Percentiles rank a stretch among this genome's conserved stretches.
Conservation (phyloP, 2,888 invertebrate genomes). For the Lithophane leautieri region DNA sequence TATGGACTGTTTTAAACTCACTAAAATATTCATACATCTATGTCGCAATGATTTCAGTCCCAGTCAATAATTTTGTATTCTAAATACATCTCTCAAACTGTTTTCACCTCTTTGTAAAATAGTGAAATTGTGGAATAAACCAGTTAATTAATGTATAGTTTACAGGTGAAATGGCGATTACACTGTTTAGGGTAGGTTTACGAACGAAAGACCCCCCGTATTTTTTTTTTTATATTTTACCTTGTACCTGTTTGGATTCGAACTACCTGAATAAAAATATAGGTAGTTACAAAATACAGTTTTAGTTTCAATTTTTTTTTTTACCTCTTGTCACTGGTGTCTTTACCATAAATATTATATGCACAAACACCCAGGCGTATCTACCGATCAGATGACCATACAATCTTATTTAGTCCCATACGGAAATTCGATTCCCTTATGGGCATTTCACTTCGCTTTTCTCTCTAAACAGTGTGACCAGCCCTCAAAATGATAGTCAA, state of each 20-base stretch:
- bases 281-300: neutral
- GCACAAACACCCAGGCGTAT: too few relatives aligned
- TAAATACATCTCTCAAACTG: conserved; percentile 76
- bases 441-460: neutral
- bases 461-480: conserved; percentile 59
- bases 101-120: conserved; percentile 78
- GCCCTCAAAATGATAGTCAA: conserved; percentile 48
- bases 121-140: conserved; percentile 62
- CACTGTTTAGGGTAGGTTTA: conserved; percentile 50
- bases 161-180: conserved; percentile 34
- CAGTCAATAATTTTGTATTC: conserved; percentile 77
- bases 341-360: neutral
- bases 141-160: conserved; percentile 51
- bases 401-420: neutral
- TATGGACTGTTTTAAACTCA: neutral
- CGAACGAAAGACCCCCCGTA: neutral
- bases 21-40: neutral
- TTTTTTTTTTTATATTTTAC: neutral
- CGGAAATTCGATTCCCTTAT: too few relatives aligned
- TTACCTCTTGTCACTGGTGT: neutral
- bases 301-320: neutral
- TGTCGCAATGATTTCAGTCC: conserved; percentile 64
- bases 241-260: neutral
- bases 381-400: neutral
- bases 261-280: neutral